Evolutionary conservation across 2,888 invertebrate species (phyloP).

Genomic region (Patella pellucida): DNA sequence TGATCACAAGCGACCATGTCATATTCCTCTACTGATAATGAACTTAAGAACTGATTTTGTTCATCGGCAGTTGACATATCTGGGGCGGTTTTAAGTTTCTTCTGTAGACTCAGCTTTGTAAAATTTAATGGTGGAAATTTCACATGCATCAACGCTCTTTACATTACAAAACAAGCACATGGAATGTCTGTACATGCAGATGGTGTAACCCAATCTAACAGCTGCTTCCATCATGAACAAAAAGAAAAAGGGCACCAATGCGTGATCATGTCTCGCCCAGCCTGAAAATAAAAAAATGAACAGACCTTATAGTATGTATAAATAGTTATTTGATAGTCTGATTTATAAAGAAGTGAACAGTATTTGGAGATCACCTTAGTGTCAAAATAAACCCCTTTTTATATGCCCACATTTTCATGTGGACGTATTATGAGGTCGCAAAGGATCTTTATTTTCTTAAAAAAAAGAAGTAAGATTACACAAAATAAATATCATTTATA

Average conservation of each 20-base stretch:
- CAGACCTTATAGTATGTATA: too few species aligned
- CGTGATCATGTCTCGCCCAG: slow-evolving; percentile 33
- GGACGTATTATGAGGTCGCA: too few species aligned
- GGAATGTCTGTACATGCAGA: slow-evolving; percentile 18
- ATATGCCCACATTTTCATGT: too few species aligned
- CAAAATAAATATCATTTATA: too few species aligned
- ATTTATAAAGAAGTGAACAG: too few species aligned
- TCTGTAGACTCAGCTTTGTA: slow-evolving; percentile 12
- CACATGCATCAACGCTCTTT: neutral
- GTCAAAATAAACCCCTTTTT: too few species aligned
- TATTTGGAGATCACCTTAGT: too few species aligned
- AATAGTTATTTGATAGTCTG: too few species aligned
- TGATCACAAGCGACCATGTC: neutral
- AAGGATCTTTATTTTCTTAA: too few species aligned
- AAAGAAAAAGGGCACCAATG: slow-evolving; percentile 30
- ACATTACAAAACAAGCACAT: too few species aligned
- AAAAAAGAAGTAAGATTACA: too few species aligned
- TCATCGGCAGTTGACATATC: neutral
- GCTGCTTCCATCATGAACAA: slow-evolving; percentile 37
- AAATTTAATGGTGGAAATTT: slow-evolving; percentile 19
- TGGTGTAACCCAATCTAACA: slow-evolving; percentile 27
- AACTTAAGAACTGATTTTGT: neutral
- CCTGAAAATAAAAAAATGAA: slow-evolving; percentile 23
- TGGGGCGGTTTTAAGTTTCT: neutral
- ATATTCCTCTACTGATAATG: neutral